Evolutionary conservation across 2,888 invertebrate species (phyloP).

Genomic region (Oscheius sp.): DNA sequence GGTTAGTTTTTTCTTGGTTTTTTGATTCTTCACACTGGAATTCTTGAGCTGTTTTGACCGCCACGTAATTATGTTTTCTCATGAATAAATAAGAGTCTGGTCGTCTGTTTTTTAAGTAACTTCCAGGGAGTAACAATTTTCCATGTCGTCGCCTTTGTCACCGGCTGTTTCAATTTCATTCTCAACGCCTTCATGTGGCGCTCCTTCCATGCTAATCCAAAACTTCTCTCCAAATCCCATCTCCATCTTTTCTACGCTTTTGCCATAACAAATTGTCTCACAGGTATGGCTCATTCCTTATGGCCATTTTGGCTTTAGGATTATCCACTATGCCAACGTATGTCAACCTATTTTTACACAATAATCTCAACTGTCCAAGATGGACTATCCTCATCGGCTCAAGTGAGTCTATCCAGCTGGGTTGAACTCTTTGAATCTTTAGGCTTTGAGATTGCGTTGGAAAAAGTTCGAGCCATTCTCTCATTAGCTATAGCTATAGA

Average conservation of each 20-base stretch:
- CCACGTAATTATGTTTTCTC: no score
- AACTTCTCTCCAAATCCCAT: slow-evolving; percentile 48
- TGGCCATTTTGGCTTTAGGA: slow-evolving; percentile 26
- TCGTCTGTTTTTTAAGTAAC: not conserved
- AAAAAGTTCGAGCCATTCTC: slow-evolving; percentile 45
- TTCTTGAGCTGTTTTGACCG: no score
- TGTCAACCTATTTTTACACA: slow-evolving; percentile 33
- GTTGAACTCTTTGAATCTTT: slow-evolving; percentile 1
- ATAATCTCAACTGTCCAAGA: slow-evolving; percentile 28
- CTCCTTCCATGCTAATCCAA: slow-evolving; percentile 42
- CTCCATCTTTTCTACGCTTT: slow-evolving; percentile 53
- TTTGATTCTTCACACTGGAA: not conserved
- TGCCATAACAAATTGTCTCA: slow-evolving; percentile 52
- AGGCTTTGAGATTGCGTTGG: slow-evolving; percentile 52
- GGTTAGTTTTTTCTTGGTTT: slow-evolving; percentile 15
- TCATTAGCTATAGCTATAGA: slow-evolving; percentile 50
- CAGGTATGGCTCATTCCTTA: slow-evolving; percentile 32
- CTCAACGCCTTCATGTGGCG: slow-evolving; percentile 52
- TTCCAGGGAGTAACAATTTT: slow-evolving; percentile 32
- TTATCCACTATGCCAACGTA: slow-evolving; percentile 56
- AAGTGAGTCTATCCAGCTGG: slow-evolving; percentile 27
- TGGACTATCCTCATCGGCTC: slow-evolving; percentile 45
- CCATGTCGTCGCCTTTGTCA: slow-evolving; percentile 41
- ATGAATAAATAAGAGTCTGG: no score
- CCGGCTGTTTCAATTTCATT: slow-evolving; percentile 46